Evolutionary conservation across 2,888 invertebrate genomes (phyloP).

Genomic region (Bruchidius siliquastri): DNA sequence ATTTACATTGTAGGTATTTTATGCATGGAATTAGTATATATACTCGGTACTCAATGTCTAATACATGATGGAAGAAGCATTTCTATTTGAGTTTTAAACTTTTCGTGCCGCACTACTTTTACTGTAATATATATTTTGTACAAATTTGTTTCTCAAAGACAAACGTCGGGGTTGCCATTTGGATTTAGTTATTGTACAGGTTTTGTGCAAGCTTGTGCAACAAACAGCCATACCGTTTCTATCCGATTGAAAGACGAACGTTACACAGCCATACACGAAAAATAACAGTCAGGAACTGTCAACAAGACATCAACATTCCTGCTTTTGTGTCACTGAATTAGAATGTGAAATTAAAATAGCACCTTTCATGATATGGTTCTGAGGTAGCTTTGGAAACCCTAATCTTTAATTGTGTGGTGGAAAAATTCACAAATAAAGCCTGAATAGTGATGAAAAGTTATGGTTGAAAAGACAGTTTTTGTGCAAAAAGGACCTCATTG

Average conservation of each 20-base stretch:
- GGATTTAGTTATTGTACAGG: not conserved
- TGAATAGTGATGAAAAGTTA: too few species aligned
- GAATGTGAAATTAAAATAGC: too few species aligned
- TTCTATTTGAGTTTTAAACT: conserved; percentile 17
- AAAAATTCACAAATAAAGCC: not conserved
- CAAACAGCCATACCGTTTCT: not conserved
- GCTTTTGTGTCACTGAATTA: too few species aligned
- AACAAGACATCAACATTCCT: too few species aligned
- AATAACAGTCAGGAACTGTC: too few species aligned
- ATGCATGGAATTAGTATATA: conserved; percentile 33
- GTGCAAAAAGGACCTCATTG: too few species aligned
- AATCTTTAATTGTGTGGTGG: too few species aligned
- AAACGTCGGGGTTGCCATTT: not conserved
- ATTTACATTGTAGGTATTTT: conserved; percentile 22
- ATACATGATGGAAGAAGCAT: conserved; percentile 26
- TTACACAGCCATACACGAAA: too few species aligned
- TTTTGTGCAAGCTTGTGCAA: not conserved
- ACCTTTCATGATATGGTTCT: not conserved
- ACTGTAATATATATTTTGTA: not conserved
- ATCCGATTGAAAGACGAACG: too few species aligned
- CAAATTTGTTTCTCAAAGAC: not conserved
- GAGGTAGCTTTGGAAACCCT: not conserved
- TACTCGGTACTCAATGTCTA: conserved; percentile 26
- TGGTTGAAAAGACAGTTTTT: too few species aligned
- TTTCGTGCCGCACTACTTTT: not conserved